Conservation (phyloP, 2,888 invertebrate species). For the Dastarcus helophoroides region DNA sequence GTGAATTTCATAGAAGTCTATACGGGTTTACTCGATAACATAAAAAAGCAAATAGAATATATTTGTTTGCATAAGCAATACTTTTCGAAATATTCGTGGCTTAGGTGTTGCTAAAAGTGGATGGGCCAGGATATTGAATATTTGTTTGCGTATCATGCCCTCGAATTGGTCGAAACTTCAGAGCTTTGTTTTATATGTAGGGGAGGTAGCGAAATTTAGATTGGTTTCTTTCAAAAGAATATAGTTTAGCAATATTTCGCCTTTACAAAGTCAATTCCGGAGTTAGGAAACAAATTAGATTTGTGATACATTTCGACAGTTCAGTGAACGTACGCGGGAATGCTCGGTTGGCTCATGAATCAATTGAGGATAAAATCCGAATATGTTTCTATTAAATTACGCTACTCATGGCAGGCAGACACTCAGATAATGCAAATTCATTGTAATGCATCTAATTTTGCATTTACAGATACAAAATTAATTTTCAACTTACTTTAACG, state of each 20-base stretch:
- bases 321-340: slow-evolving; percentile 18
- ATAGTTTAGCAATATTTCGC: slow-evolving; percentile 31
- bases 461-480: no score
- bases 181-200: slow-evolving; percentile 25
- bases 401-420: no score
- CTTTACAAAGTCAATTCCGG: slow-evolving; percentile 28
- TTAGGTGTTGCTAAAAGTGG: background rate
- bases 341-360: slow-evolving; percentile 9
- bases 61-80: no score
- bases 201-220: slow-evolving; percentile 27
- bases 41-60: no score
- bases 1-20: no score
- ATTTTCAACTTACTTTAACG: no score
- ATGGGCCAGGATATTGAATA: slow-evolving; percentile 20
- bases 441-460: no score
- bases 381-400: background rate
- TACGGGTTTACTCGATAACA: no score
- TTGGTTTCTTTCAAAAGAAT: slow-evolving; percentile 26
- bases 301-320: slow-evolving; percentile 31
- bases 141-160: slow-evolving; percentile 25
- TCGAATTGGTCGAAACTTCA: slow-evolving; percentile 22
- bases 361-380: background rate
- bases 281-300: slow-evolving; percentile 31
- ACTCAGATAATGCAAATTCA: no score
- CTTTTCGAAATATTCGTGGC: no score